Evolutionary conservation across 2,888 invertebrate species (phyloP).

Genomic region (Lathronympha strigana): DNA sequence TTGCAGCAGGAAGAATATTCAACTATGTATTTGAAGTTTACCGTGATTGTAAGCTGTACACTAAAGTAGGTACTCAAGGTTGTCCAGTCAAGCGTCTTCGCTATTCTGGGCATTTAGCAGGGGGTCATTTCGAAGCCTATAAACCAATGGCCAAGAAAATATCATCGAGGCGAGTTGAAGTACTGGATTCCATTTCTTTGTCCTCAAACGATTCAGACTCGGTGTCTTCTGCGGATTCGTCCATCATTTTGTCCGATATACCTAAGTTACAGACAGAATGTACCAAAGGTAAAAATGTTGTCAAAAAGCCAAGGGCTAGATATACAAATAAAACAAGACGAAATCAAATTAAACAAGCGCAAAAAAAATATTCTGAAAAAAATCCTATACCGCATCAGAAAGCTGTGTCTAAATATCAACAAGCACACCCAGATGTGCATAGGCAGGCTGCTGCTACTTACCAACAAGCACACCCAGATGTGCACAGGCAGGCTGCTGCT

Average conservation of each 20-base stretch:
- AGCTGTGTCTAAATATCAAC: too few species aligned
- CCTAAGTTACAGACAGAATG: neutral
- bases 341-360: neutral
- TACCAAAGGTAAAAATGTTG: neutral
- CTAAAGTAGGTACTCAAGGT: neutral
- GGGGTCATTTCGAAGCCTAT: neutral
- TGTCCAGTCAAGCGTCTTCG: neutral
- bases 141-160: neutral
- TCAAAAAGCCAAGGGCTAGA: neutral
- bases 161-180: neutral
- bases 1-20: neutral
- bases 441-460: too few species aligned
- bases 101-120: neutral
- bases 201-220: neutral
- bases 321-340: conserved; percentile 1
- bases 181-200: neutral
- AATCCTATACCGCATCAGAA: neutral
- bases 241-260: neutral
- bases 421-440: too few species aligned
- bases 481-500: too few species aligned
- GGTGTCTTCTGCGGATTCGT: neutral
- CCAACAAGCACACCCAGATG: too few species aligned
- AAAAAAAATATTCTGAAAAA: neutral
- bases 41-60: conserved; percentile 1
- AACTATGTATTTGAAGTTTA: conserved; percentile 1